Percentiles rank a stretch among this genome's conserved stretches.
phyloP scores from a whole-genome alignment of 2,113 vertebrate genomes.

The Thryonomys swinderianus region DNA sequence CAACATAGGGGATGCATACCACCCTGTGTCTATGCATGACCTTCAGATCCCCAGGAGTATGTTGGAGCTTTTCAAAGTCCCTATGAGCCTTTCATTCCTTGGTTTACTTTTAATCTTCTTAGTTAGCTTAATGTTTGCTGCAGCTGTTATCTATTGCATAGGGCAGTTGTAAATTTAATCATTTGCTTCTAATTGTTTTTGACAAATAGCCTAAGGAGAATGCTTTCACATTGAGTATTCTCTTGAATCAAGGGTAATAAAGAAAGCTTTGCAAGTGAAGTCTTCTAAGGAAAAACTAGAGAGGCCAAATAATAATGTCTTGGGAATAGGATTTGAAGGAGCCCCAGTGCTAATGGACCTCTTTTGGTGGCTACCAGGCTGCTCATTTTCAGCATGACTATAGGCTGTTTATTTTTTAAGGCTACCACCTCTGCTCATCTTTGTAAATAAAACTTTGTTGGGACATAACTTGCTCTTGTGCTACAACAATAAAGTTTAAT shows the following conservation, averaged over 20 bases:
- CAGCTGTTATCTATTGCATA: conserved; percentile 51
- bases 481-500: not conserved
- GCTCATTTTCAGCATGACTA: conserved; percentile 8
- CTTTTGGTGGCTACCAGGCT: conserved; percentile 45
- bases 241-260: conserved; percentile 57
- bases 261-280: conserved; percentile 40
- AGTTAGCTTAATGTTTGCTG: conserved; percentile 38
- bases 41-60: not conserved
- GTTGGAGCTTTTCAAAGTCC: conserved; percentile 58
- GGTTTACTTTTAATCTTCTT: conserved; percentile 61
- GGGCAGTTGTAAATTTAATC: conserved; percentile 53
- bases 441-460: conserved; percentile 59
- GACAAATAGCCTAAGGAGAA: conserved; percentile 60
- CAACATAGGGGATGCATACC: not conserved
- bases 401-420: conserved; percentile 46
- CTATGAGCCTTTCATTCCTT: conserved; percentile 2
- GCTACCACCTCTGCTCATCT: not conserved
- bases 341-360: not conserved
- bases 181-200: conserved; percentile 67
- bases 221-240: not conserved
- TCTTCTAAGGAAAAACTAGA: conserved; percentile 42
- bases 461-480: conserved; percentile 23
- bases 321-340: conserved; percentile 51
- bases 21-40: not conserved
- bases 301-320: conserved; percentile 51